A percentile compares a stretch with the other conserved stretches of the same genome.
These are phyloP conservation scores for Fregata magnificens DNA, from an alignment of 2,113 vertebrate genomes.

Conservation along the genomic window DNA sequence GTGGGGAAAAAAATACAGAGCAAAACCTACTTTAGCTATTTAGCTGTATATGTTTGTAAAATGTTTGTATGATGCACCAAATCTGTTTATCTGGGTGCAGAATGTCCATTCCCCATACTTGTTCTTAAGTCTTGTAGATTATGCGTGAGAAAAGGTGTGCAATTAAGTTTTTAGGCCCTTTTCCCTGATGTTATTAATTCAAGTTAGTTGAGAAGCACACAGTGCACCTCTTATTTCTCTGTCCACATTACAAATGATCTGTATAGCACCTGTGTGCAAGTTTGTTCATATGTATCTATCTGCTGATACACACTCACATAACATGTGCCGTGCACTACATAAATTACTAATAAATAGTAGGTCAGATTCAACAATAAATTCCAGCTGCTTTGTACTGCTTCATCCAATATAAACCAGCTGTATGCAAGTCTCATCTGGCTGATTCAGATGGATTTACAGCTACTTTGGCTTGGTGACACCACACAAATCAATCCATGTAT, in stretches of 20 bases:
- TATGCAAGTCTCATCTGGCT: neutral
- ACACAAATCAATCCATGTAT: neutral
- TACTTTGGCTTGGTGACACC: neutral
- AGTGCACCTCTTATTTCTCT: neutral
- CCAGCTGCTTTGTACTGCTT: slow-evolving; percentile 9
- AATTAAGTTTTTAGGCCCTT: neutral
- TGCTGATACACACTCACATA: neutral
- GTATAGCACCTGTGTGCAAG: neutral
- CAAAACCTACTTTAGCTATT: neutral
- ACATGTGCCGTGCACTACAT: neutral
- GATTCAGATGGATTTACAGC: neutral
- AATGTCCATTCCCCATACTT: neutral
- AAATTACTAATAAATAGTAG: slow-evolving; percentile 35
- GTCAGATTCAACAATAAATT: slow-evolving; percentile 10
- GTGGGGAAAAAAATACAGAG: neutral
- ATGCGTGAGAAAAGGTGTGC: neutral
- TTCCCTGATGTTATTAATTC: neutral
- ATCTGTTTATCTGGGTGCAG: neutral
- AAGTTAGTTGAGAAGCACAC: neutral
- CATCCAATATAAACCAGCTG: slow-evolving; percentile 3
- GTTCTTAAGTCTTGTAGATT: neutral
- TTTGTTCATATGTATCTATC: neutral
- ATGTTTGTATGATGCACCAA: neutral
- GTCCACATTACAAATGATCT: neutral
- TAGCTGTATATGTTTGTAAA: neutral